These are phyloP conservation scores for Neoarius graeffei DNA, from an alignment of 2,113 vertebrate species.

Conservation along the genomic window DNA sequence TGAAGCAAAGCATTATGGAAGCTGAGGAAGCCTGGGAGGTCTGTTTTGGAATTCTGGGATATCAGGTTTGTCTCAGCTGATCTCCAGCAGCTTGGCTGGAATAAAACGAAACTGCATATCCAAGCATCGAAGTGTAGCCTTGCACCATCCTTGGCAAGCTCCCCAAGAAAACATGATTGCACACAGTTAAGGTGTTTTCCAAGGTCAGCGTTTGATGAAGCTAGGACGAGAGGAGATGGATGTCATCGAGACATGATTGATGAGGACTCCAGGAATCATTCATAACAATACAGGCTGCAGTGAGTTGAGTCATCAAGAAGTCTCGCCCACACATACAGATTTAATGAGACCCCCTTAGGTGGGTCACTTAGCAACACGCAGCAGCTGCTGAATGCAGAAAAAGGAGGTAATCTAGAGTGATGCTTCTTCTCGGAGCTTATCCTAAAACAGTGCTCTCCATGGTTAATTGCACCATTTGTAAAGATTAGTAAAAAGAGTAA, in stretches of 20 bases:
- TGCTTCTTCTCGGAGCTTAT: neutral
- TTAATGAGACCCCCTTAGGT: constrained; percentile 24
- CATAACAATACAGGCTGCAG: neutral
- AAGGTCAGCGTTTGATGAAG: neutral
- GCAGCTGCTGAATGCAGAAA: neutral
- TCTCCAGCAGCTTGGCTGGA: neutral
- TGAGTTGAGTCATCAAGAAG: neutral
- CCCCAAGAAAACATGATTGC: neutral
- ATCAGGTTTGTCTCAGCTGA: constrained; percentile 2
- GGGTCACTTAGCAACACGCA: constrained; percentile 7
- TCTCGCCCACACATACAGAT: neutral
- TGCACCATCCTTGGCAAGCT: neutral
- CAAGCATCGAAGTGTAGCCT: too few relatives aligned
- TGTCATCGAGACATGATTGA: neutral
- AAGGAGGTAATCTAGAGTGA: neutral
- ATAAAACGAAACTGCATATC: neutral
- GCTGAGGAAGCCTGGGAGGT: neutral
- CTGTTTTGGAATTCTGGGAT: neutral
- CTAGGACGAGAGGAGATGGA: neutral
- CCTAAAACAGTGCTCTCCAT: neutral
- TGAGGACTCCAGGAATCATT: neutral
- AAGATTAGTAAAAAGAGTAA: too few relatives aligned
- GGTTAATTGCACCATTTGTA: too few relatives aligned
- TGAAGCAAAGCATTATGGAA: neutral
- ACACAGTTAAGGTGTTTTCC: neutral